Evolutionary conservation across 2,113 vertebrate species (phyloP).

Genomic region (Vicugna pacos): DNA sequence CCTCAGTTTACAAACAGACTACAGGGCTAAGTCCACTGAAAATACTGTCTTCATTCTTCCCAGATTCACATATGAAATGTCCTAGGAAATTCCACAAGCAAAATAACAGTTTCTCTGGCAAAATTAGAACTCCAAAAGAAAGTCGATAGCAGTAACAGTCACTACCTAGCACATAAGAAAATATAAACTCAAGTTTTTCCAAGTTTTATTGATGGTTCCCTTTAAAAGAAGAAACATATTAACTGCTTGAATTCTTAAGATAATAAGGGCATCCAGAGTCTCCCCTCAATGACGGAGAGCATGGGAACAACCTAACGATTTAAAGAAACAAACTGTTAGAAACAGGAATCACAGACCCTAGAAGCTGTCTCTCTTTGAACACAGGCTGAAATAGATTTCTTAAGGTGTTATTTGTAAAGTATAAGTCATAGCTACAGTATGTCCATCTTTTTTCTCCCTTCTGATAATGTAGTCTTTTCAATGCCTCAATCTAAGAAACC

Average conservation of each 20-base stretch:
- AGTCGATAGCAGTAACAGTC: neutral
- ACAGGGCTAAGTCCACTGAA: neutral
- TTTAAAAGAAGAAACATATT: constrained; percentile 4
- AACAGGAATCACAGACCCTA: neutral
- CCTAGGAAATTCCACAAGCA: neutral
- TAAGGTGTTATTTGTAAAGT: neutral
- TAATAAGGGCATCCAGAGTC: neutral
- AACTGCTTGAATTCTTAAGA: neutral
- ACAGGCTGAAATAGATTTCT: neutral
- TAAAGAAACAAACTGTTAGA: neutral
- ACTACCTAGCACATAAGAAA: neutral
- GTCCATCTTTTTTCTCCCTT: neutral
- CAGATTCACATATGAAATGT: neutral
- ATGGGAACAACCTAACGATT: neutral
- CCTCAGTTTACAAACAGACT: neutral
- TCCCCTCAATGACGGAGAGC: neutral
- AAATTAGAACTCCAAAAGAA: neutral
- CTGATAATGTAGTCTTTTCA: neutral
- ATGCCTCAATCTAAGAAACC: neutral
- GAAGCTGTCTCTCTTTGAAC: neutral
- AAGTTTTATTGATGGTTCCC: neutral
- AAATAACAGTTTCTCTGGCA: neutral
- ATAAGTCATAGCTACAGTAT: neutral
- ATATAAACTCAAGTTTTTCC: neutral
- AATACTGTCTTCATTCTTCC: neutral